phyloP scores from a whole-genome alignment of 2,113 vertebrate genomes.

The Zosterops pallidus region DNA sequence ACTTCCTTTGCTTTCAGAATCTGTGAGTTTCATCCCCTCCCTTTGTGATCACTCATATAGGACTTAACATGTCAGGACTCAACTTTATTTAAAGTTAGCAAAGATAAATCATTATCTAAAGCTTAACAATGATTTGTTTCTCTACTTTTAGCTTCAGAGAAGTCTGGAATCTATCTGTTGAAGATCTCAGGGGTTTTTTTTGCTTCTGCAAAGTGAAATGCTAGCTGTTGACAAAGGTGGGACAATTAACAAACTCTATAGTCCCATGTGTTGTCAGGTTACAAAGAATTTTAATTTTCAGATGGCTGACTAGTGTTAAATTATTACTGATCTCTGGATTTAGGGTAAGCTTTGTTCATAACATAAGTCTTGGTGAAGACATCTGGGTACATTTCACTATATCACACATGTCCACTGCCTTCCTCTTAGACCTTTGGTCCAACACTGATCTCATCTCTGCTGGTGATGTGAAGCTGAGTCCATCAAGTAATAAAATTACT shows the following conservation, averaged over 20 bases:
- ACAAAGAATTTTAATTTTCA: background rate
- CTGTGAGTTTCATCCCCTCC: background rate
- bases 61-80: background rate
- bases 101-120: background rate
- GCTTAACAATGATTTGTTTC: background rate
- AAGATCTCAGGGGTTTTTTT: accelerated
- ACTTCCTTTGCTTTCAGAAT: background rate
- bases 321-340: background rate
- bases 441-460: background rate
- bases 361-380: background rate
- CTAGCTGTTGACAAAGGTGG: background rate
- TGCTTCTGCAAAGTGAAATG: background rate
- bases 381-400: background rate
- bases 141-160: background rate
- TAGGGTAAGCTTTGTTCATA: background rate
- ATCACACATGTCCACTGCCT: background rate
- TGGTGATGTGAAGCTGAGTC: background rate
- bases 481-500: background rate
- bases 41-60: background rate
- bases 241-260: background rate
- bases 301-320: background rate
- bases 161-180: background rate
- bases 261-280: accelerated
- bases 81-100: background rate
- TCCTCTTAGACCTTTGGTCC: background rate